Percentiles rank a stretch among this genome's conserved stretches.
These are phyloP conservation scores for Synaphobranchus kaupii DNA, from an alignment of 2,797 vertebrate genomes.

Conservation along the genomic window DNA sequence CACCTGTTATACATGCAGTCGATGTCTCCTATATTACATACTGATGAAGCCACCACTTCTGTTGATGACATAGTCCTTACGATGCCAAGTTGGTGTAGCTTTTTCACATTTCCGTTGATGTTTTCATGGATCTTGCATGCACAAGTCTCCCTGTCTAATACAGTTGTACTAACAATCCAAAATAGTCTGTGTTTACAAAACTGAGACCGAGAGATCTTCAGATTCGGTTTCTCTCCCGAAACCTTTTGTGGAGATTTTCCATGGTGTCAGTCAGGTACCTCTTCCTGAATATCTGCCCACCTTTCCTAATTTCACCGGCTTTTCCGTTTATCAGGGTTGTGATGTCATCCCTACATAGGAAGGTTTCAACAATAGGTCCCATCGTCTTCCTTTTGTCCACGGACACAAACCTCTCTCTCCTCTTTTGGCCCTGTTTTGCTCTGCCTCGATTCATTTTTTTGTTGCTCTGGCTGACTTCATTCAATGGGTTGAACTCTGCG, in stretches of 20 bases:
- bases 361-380: slow-evolving; percentile 7
- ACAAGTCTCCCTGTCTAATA: too few species aligned
- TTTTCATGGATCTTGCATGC: too few species aligned
- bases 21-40: too few species aligned
- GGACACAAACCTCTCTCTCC: not conserved
- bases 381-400: slow-evolving; percentile 24
- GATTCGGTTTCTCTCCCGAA: not conserved
- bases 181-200: too few species aligned
- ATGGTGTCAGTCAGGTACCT: slow-evolving; percentile 26
- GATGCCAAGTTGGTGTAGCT: too few species aligned
- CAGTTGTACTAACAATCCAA: too few species aligned
- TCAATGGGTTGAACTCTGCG: not conserved
- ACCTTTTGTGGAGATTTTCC: slow-evolving; percentile 25
- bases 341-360: slow-evolving; percentile 16
- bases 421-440: not conserved
- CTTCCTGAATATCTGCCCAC: slow-evolving; percentile 7
- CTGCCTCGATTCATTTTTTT: not conserved
- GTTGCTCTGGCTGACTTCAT: slow-evolving; percentile 18
- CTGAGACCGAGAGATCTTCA: not conserved
- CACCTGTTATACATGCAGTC: too few species aligned
- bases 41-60: too few species aligned
- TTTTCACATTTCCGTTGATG: too few species aligned
- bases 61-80: too few species aligned
- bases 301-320: slow-evolving; percentile 10
- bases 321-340: slow-evolving; percentile 24